These are phyloP conservation scores for Enteromius fasciolatus DNA, from an alignment of 2,797 vertebrate genomes.

Conservation along the genomic window DNA sequence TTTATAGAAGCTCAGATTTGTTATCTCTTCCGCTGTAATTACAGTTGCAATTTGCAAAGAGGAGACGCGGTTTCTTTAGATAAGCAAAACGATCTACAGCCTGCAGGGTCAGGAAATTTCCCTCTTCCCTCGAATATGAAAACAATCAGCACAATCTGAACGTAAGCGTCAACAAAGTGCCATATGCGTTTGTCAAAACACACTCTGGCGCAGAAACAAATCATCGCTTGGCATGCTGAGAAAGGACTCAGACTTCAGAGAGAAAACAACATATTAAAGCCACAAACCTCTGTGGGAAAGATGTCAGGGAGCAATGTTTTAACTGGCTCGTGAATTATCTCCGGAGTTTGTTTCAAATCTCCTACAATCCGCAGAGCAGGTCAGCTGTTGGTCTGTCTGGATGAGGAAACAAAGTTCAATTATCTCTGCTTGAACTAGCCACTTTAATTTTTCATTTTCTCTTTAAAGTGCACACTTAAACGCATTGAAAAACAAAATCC, in stretches of 20 bases:
- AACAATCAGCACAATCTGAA: constrained; percentile 24
- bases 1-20: constrained; percentile 47
- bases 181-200: background rate
- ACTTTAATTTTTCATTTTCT: background rate
- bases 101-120: constrained; percentile 27
- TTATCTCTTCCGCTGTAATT: constrained; percentile 49
- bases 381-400: constrained; percentile 12
- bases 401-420: background rate
- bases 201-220: background rate
- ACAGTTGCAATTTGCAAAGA: constrained; percentile 26
- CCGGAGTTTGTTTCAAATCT: background rate
- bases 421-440: constrained; percentile 15
- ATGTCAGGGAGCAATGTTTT: constrained; percentile 2
- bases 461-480: background rate
- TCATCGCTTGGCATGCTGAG: constrained; percentile 13
- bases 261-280: background rate
- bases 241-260: background rate
- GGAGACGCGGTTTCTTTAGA: background rate
- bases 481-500: background rate
- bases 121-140: constrained; percentile 22
- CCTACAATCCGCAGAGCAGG: background rate
- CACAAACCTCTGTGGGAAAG: constrained; percentile 4
- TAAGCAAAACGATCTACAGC: constrained; percentile 21
- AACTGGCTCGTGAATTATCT: background rate
- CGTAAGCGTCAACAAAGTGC: background rate